phyloP scores from a whole-genome alignment of 2,888 invertebrate species.

The Melitaea athalia region DNA sequence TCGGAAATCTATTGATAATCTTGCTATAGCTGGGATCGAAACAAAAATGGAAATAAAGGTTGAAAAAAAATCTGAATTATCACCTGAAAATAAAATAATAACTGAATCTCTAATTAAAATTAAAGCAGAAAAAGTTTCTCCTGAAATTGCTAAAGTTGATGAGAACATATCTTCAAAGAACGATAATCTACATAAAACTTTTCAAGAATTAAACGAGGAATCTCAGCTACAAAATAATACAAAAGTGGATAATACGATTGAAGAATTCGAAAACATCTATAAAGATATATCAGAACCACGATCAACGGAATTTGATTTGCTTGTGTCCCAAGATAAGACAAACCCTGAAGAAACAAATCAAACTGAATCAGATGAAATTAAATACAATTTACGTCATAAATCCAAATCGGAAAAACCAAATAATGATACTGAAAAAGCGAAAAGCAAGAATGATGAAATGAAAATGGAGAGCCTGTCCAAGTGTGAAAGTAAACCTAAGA shows the following conservation, averaged over 20 bases:
- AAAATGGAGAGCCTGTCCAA: conserved; percentile 50
- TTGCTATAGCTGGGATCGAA: conserved; percentile 41
- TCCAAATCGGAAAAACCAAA: conserved; percentile 33
- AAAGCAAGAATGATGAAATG: conserved; percentile 43
- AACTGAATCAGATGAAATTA: conserved; percentile 42
- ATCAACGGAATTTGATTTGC: conserved; percentile 67
- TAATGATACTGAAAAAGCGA: conserved; percentile 35
- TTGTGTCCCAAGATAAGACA: conserved; percentile 50
- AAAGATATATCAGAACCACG: conserved; percentile 63
- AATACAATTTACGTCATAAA: conserved; percentile 63
- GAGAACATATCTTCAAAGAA: background rate
- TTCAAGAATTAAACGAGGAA: conserved; percentile 6
- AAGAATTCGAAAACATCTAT: conserved; percentile 70
- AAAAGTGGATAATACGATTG: conserved; percentile 57
- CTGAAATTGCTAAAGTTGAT: background rate
- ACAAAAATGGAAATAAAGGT: conserved; percentile 25
- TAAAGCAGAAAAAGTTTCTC: background rate
- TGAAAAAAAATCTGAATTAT: background rate
- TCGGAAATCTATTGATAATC: conserved; percentile 49
- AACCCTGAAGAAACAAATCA: conserved; percentile 31
- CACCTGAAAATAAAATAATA: background rate
- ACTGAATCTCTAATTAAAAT: background rate
- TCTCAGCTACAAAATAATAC: conserved; percentile 32
- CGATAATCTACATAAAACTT: background rate
- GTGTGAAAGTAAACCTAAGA: conserved; percentile 49